phyloP scores from a whole-genome alignment of 92 coral and sea anemone genomes.

The Chrysogorgia sp. region DNA sequence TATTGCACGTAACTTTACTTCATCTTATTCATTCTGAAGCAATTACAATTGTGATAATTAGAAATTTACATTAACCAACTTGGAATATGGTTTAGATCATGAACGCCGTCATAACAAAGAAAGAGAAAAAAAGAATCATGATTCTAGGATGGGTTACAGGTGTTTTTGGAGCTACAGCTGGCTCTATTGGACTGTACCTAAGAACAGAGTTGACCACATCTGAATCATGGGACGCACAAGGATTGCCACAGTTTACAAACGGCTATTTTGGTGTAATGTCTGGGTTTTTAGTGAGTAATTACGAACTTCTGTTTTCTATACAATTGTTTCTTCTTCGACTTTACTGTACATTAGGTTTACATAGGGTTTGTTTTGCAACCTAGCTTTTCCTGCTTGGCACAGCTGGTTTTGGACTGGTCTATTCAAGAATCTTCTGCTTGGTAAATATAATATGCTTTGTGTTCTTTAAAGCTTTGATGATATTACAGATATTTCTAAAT shows the following conservation, averaged over 20 bases:
- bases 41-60: too few relatives aligned
- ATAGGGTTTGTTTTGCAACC: neutral
- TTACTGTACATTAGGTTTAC: too few relatives aligned
- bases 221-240: neutral
- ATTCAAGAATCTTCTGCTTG: constrained; percentile 17
- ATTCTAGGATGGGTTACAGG: constrained; percentile 21
- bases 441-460: too few relatives aligned
- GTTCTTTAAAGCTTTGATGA: too few relatives aligned
- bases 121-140: constrained; percentile 17
- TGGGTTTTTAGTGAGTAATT: constrained; percentile 34
- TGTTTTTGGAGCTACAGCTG: constrained; percentile 11
- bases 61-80: too few relatives aligned
- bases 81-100: too few relatives aligned
- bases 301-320: too few relatives aligned
- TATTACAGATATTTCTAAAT: too few relatives aligned
- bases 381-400: constrained; percentile 33
- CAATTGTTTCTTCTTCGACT: too few relatives aligned
- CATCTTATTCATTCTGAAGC: too few relatives aligned
- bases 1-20: too few relatives aligned
- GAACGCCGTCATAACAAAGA: constrained; percentile 34
- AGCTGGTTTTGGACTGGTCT: constrained; percentile 10
- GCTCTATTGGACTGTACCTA: constrained; percentile 21
- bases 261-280: constrained; percentile 43
- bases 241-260: constrained; percentile 11
- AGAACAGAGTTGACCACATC: neutral